These are phyloP conservation scores for Nemurella pictetii DNA, from an alignment of 2,888 invertebrate genomes.

Conservation along the genomic window DNA sequence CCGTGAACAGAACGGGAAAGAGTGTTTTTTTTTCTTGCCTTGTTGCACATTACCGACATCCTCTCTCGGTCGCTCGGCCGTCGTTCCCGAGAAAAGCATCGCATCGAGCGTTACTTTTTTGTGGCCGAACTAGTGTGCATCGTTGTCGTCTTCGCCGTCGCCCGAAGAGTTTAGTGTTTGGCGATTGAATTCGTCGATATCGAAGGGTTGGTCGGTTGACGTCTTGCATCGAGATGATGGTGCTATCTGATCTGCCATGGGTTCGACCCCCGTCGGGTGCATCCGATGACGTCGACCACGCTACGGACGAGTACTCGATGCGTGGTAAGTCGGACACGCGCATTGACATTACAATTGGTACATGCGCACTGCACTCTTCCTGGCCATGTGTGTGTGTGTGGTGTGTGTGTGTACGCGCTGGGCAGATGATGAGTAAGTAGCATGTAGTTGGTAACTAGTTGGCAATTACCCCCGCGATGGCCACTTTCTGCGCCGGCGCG, in stretches of 20 bases:
- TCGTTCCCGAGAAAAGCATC: neutral
- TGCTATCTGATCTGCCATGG: constrained; percentile 17
- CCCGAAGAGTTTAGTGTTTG: neutral
- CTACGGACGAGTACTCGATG: constrained; percentile 9
- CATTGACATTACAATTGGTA: neutral
- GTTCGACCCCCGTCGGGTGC: neutral
- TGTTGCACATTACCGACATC: neutral
- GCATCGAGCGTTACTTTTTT: neutral
- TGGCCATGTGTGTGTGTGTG: too few relatives aligned
- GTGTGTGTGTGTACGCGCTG: neutral
- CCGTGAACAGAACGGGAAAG: neutral
- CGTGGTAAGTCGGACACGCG: neutral
- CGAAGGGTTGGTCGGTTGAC: too few relatives aligned
- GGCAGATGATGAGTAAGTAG: neutral
- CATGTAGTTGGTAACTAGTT: neutral
- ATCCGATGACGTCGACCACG: neutral
- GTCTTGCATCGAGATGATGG: neutral
- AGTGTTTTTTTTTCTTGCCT: neutral
- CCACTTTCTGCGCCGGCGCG: neutral
- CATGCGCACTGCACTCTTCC: neutral
- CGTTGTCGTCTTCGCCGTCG: neutral
- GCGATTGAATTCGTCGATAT: too few relatives aligned
- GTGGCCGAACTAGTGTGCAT: neutral
- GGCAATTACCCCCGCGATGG: neutral
- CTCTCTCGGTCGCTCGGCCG: neutral